Base-by-base conservation (phyloP, 2,113 vertebrate genomes). In the Melierax canorus region DNA sequence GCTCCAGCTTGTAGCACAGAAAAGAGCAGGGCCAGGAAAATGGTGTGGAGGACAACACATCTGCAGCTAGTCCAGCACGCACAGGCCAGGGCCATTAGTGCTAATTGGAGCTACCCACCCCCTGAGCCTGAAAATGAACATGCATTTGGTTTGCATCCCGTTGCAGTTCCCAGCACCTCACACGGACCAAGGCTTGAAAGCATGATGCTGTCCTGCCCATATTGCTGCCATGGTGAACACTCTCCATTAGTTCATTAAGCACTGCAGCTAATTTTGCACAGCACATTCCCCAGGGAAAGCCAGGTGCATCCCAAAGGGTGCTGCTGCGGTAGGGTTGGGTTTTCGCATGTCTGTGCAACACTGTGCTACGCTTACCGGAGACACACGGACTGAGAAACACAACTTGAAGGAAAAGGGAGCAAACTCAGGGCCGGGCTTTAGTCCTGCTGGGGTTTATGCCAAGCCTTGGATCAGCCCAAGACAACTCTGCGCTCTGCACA, bases 191-290 rank as follows among this genome's bases (percentile, higher is more conserved):
- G 18, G 64, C 5, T 14, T 2, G 27, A 4, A 48, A 26, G 64
- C 15, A 6, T 0, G 16, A 15, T 2, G 46, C 30, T 15, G 12
- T 18, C 60, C 56, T 53, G 64, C 48, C 43, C 27, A 0, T 0
- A 1, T 1, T 32, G 5, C 64, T 9, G 39, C 56, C 41, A 1
- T 0, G 1, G 58, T 2, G 9, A 76, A 20, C 0, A 0, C 13
- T 20, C 60, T 16, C 48, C 29, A 0, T 22, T 6, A 19, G 32
- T 3, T 83, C 32, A 2, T 51, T 19, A 77, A 55, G 32, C 41
- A 10, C 27, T 0, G 19, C 29, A 3, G n/a, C 16, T 78, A 27
- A 62, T 86, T 79, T 13, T 23, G 62, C 68, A 2, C 13, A 9
- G 36, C 12, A 8, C 6, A 2, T 38, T 39, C 16, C 46, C 34